Conservation (phyloP, 1,140 invertebrate species). For the Dendroctonus valens region DNA sequence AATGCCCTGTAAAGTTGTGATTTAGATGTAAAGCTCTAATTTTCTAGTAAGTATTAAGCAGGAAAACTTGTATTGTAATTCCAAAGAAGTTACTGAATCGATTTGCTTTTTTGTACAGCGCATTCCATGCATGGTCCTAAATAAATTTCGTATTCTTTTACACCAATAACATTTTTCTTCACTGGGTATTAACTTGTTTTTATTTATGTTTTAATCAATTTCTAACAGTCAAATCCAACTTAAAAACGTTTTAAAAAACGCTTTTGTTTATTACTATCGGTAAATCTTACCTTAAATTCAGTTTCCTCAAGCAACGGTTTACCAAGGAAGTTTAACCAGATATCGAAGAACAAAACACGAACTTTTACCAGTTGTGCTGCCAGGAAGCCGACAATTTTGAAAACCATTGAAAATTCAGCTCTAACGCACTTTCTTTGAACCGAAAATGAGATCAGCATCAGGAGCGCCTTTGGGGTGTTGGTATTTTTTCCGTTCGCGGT, state of each 20-base stretch:
- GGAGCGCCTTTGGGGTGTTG: constrained; percentile 94
- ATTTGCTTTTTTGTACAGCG: background rate
- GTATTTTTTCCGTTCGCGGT: constrained; percentile 82
- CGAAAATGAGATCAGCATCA: constrained; percentile 91
- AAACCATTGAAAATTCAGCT: background rate
- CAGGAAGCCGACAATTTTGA: no score
- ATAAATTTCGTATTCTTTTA: constrained; percentile 4
- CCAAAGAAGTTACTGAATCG: background rate
- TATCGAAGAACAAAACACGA: no score
- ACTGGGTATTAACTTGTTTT: background rate
- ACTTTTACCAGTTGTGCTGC: no score
- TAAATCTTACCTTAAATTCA: no score
- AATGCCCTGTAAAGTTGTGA: background rate
- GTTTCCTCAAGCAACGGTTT: no score
- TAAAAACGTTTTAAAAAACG: no score
- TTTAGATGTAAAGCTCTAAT: background rate
- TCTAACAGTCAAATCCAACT: no score
- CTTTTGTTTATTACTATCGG: no score
- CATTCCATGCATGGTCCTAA: background rate
- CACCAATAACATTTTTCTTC: background rate
- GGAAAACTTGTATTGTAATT: background rate
- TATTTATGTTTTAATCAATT: background rate
- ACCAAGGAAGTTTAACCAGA: no score
- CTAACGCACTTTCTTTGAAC: constrained; percentile 59
- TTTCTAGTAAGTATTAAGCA: background rate